Evolutionary conservation across 2,888 invertebrate species (phyloP).

Genomic region (Patella depressa): DNA sequence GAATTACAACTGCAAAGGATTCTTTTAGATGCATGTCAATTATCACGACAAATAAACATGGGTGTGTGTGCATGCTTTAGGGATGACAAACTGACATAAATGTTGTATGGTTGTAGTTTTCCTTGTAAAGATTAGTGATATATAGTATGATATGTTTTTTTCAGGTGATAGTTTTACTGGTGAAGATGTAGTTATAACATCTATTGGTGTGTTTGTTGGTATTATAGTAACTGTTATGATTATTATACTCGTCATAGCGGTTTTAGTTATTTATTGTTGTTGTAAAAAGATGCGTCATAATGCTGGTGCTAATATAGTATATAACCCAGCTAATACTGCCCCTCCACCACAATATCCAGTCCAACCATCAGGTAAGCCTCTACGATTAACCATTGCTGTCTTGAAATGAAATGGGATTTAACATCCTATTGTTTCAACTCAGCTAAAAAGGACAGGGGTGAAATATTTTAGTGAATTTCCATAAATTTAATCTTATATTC

Average conservation of each 20-base stretch:
- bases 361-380: conserved; percentile 16
- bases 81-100: background rate
- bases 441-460: background rate
- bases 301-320: background rate
- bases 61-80: too few species aligned
- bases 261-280: conserved; percentile 53
- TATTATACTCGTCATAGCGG: conserved; percentile 46
- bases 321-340: conserved; percentile 20
- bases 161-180: conserved; percentile 46
- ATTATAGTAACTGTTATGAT: conserved; percentile 53
- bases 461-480: background rate
- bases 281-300: conserved; percentile 37
- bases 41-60: too few species aligned
- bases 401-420: background rate
- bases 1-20: too few species aligned
- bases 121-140: background rate
- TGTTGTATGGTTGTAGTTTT: too few species aligned
- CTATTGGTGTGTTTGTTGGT: conserved; percentile 52
- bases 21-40: too few species aligned
- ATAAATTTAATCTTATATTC: too few species aligned
- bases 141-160: conserved; percentile 11
- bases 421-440: background rate
- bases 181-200: conserved; percentile 48
- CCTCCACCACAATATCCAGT: conserved; percentile 16
- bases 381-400: background rate